Evolutionary conservation across 2,888 invertebrate genomes (phyloP).

Genomic region (Drosophila nigricruria): DNA sequence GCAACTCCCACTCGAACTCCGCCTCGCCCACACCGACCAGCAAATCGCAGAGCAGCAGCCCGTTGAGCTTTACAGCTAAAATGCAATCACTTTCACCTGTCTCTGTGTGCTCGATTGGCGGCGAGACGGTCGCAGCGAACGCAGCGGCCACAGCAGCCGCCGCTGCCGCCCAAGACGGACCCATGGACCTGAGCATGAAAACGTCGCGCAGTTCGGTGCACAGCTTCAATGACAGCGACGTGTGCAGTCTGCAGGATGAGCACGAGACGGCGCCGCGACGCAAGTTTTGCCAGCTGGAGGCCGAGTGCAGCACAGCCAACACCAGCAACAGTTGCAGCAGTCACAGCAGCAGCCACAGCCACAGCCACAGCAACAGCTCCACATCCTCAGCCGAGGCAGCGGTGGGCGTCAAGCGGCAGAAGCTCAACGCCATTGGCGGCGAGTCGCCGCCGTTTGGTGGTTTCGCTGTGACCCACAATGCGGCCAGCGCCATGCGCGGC

Average conservation of each 20-base stretch:
- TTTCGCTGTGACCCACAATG: slow-evolving; percentile 72
- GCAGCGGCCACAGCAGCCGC: slow-evolving; percentile 14
- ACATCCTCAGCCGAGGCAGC: slow-evolving; percentile 43
- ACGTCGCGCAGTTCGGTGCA: slow-evolving; percentile 85
- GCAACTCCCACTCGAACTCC: slow-evolving; percentile 17
- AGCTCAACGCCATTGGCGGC: slow-evolving; percentile 63
- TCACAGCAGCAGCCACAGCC: slow-evolving; percentile 18
- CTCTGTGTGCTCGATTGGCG: slow-evolving; percentile 79
- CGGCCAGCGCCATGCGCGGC: slow-evolving; percentile 80
- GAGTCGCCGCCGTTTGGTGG: slow-evolving; percentile 56
- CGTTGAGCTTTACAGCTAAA: slow-evolving; percentile 76
- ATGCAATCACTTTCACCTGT: slow-evolving; percentile 83
- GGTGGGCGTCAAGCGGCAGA: slow-evolving; percentile 74
- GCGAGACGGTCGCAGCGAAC: slow-evolving; percentile 56
- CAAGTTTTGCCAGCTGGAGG: slow-evolving; percentile 81
- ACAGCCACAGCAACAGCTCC: slow-evolving; percentile 29
- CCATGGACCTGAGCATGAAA: slow-evolving; percentile 93
- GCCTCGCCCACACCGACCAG: slow-evolving; percentile 56
- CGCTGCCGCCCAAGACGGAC: slow-evolving; percentile 88
- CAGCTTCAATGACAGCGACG: slow-evolving; percentile 79
- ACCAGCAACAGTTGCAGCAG: slow-evolving; percentile 30
- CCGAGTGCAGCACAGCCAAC: slow-evolving; percentile 52
- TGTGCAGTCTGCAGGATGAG: slow-evolving; percentile 69
- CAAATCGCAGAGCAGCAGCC: slow-evolving; percentile 66
- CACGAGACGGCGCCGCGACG: slow-evolving; percentile 69